A percentile compares a stretch with the other conserved stretches of the same genome.
Conservation (phyloP, 2,888 invertebrate species). For the Polia nebulosa region DNA sequence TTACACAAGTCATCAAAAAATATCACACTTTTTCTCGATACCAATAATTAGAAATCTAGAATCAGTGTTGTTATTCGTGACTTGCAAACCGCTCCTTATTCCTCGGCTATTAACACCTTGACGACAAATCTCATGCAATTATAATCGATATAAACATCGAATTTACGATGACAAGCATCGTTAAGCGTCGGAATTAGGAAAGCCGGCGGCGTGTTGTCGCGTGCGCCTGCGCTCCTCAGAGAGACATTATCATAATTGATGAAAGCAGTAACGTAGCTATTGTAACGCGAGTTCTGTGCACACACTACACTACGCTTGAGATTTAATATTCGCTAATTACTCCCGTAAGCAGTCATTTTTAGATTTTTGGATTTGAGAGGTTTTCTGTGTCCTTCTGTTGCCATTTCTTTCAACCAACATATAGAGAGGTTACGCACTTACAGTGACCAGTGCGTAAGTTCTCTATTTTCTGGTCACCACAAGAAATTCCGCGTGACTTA, state of each 20-base stretch:
- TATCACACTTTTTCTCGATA: slow-evolving; percentile 20
- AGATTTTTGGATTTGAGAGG: background rate
- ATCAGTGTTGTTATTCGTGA: slow-evolving; percentile 31
- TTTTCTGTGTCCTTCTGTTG: too few relatives aligned
- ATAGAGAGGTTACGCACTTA: too few relatives aligned
- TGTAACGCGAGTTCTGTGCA: slow-evolving; percentile 65
- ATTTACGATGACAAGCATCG: slow-evolving; percentile 74
- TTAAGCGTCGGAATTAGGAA: slow-evolving; percentile 82
- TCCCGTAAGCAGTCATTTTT: slow-evolving; percentile 4
- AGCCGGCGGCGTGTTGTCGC: slow-evolving; percentile 74
- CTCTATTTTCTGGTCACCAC: too few relatives aligned
- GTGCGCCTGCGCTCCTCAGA: slow-evolving; percentile 70
- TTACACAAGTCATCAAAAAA: slow-evolving; percentile 23
- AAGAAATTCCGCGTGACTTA: too few relatives aligned
- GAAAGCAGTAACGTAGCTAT: slow-evolving; percentile 81
- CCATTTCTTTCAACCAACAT: too few relatives aligned
- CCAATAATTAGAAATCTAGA: slow-evolving; percentile 48
- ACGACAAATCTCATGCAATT: slow-evolving; percentile 61
- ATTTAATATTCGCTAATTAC: slow-evolving; percentile 38
- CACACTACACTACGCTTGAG: slow-evolving; percentile 19
- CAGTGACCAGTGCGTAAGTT: too few relatives aligned
- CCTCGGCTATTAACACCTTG: slow-evolving; percentile 48
- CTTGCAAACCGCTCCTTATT: slow-evolving; percentile 38
- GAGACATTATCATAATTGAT: slow-evolving; percentile 88
- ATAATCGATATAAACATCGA: slow-evolving; percentile 59